A percentile compares a stretch with the other conserved stretches of the same genome.
Evolutionary conservation across 2,113 vertebrate genomes (phyloP).

Genomic region (Mastomys coucha): DNA sequence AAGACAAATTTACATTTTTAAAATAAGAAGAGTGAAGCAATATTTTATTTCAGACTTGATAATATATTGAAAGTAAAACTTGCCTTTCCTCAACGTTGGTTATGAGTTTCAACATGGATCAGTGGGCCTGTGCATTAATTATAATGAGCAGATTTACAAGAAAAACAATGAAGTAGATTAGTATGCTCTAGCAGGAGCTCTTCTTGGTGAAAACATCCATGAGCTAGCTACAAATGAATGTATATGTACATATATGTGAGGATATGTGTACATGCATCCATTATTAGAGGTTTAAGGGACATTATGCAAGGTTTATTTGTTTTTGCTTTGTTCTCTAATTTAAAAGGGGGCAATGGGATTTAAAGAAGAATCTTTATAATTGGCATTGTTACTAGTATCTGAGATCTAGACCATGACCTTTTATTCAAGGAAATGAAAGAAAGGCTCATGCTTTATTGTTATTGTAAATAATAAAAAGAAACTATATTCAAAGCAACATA

Average conservation of each 20-base stretch:
- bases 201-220: not conserved
- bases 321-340: not conserved
- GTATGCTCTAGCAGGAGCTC: not conserved
- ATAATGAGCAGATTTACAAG: not conserved
- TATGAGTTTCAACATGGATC: not conserved
- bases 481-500: not conserved
- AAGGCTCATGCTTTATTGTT: too few species aligned
- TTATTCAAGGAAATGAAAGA: not conserved
- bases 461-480: not conserved
- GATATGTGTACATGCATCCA: not conserved
- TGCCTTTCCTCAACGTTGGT: not conserved
- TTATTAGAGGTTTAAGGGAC: not conserved
- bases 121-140: not conserved
- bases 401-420: not conserved
- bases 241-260: not conserved
- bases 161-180: not conserved
- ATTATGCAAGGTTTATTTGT: not conserved
- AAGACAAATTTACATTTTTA: not conserved
- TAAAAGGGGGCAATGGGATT: not conserved
- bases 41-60: not conserved
- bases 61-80: not conserved
- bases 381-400: too few species aligned
- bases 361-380: not conserved
- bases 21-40: not conserved
- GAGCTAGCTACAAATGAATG: not conserved